Conservation (phyloP, 2,113 vertebrate species). For the Oophaga pumilio region DNA sequence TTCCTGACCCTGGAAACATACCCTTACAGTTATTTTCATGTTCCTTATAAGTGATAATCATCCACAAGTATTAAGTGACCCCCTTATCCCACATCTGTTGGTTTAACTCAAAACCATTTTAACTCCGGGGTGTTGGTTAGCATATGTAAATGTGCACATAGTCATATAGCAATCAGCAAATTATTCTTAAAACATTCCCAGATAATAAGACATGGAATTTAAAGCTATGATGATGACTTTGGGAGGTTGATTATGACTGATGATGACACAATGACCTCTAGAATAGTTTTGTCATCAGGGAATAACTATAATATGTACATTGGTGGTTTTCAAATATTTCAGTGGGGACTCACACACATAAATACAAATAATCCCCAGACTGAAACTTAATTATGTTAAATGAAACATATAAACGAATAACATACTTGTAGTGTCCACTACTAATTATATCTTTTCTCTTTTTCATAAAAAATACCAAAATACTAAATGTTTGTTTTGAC, state of each 20-base stretch:
- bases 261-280: constrained; percentile 27
- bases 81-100: background rate
- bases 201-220: constrained; percentile 8
- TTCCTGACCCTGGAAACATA: no score
- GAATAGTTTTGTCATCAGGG: constrained; percentile 12
- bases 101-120: background rate
- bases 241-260: constrained; percentile 35
- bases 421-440: background rate
- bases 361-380: background rate
- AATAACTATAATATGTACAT: background rate
- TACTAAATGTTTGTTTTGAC: background rate
- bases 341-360: background rate
- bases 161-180: constrained; percentile 21
- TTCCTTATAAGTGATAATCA: background rate
- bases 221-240: constrained; percentile 17
- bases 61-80: background rate
- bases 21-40: background rate
- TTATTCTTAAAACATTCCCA: constrained; percentile 17
- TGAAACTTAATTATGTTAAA: background rate
- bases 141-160: constrained; percentile 7
- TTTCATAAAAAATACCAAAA: background rate
- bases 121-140: background rate
- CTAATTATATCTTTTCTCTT: no score
- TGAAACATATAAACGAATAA: background rate
- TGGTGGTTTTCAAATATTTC: background rate